Base-by-base conservation (phyloP, 30 jellyfish, hydroid and myxozoan genomes). In the Nemopilema nomurai region DNA sequence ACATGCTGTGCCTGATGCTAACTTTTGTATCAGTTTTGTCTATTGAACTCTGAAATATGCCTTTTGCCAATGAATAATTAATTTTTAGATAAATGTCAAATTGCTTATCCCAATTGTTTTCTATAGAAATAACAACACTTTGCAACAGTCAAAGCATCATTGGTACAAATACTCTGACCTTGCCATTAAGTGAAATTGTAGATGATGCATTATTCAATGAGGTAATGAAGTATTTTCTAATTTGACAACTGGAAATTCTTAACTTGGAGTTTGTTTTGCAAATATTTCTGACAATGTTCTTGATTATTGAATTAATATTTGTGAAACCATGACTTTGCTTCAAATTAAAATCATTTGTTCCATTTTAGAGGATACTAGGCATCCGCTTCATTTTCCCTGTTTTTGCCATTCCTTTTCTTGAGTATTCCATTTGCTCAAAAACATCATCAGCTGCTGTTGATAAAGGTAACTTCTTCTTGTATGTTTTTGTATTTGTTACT, bases 351-450 rank as follows among this genome's bases (percentile, higher is more conserved):
- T 9, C 23, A 0, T 75, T 65, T 18, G 27, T 13, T 62, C 65
- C 51, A 18, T 62, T 78, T 29, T 33, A 88, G 96, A 88, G 96
- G 49, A 73, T 88, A 0, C 83, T 88, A 52, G 96, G 96, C 28
- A 66, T 85, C 62, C 96, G 96, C n/a, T 88, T 88, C 69, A 21
- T 88, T 0, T 70, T 28, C n/a, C 96, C 96, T 3, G 87, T 88
- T 19, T 88, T 26, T 64, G 83, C 83, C 18, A 88, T 88, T 18
- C 96, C 96, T 0, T 13, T 88, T 29, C 53, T 88, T 22, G 96
- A 88, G 69, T 53, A 68, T 74, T 20, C 83, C 25, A 49, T 57
- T 9, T 32, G 88, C 19, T 26, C 74, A 4, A 16, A 67, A 49
- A 88, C 96, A n/a, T 88, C 96, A 63, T 13, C 50, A 16, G 83